Evolutionary conservation across 1,140 invertebrate species (phyloP), one percentile per base, ranked within the genome.

Genomic region (Trinorchestia longiramus): DNA sequence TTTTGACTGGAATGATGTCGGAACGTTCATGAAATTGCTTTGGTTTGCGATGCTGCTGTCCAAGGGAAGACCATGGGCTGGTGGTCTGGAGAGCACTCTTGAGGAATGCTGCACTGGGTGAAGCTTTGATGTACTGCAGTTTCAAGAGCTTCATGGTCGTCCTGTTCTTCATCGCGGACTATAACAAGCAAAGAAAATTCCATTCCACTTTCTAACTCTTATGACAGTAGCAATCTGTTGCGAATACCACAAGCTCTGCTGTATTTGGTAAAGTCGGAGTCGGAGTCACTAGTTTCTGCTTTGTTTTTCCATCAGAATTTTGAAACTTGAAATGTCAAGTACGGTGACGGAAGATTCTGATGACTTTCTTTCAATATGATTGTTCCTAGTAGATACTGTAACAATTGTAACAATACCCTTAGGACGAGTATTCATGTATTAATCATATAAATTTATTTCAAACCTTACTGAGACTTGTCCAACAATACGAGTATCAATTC

Each of bases 191-290:
- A 97, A 96, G 98, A 98, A 97, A 98, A 98, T 44, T 98, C 97
- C 97, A 98, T 97, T 96, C 98, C 98, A 96, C 97, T 98, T 96
- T 97, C 97, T 96, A 97, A 98, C 96, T 98, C 98, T 97, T 98
- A 98, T 43, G 98, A 98, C 96, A 98, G 97, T 96, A 98, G 97
- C 45, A 98, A 97, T 95, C 98, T 97, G 45, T 98, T 97, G n/a
- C 98, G 98, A 97, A 98, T 97, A 28, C 97, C 98, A 96, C 97
- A 98, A 95, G 97, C 97, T 43, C 96, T 97, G 62, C 96, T 95
- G 62, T 96, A 96, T 90, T 96, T 43, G 6, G 90, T 1, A 62
- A 96, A 94, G 44, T 94, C 95, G 19, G 62, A 47, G 95, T 47
- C 95, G 41, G 62, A 88, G 42, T 87, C n/a, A 36, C 62, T 42